phyloP scores from a whole-genome alignment of 1,140 invertebrate species.

The Medauroidea extradentata region DNA sequence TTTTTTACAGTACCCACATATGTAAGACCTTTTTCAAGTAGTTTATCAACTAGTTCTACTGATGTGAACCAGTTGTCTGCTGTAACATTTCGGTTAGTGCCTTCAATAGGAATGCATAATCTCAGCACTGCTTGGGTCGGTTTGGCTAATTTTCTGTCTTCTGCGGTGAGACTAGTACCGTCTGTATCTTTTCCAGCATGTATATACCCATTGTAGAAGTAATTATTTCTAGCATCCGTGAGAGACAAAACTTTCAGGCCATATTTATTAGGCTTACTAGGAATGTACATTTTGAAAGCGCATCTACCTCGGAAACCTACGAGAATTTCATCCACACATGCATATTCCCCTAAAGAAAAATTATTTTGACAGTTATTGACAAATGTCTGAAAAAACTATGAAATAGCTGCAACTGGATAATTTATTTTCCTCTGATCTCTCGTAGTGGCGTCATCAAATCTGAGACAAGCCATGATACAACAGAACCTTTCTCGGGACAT shows the following conservation, averaged over 20 bases:
- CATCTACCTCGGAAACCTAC: conserved; percentile 39
- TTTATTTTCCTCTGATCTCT: background rate
- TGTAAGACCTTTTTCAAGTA: no score
- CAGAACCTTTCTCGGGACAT: no score
- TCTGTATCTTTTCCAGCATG: conserved; percentile 33
- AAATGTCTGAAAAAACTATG: conserved; percentile 35
- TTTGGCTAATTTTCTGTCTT: no score
- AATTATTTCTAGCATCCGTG: conserved; percentile 33
- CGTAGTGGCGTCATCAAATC: background rate
- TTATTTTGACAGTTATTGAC: conserved; percentile 34
- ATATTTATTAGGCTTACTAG: conserved; percentile 45
- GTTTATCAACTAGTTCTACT: no score
- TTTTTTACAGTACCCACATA: no score
- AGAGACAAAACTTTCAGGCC: conserved; percentile 35
- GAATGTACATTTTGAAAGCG: conserved; percentile 42
- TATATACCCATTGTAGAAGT: conserved; percentile 35
- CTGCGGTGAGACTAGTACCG: conserved; percentile 6
- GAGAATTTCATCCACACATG: conserved; percentile 43
- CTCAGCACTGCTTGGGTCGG: no score
- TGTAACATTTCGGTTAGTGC: no score
- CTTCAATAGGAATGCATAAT: no score
- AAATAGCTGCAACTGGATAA: conserved; percentile 30
- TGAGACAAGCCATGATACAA: background rate
- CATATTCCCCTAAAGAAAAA: conserved; percentile 27
- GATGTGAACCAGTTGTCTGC: no score